Conservation (phyloP, 92 coral and sea anemone species). For the Siderastrea radians region DNA sequence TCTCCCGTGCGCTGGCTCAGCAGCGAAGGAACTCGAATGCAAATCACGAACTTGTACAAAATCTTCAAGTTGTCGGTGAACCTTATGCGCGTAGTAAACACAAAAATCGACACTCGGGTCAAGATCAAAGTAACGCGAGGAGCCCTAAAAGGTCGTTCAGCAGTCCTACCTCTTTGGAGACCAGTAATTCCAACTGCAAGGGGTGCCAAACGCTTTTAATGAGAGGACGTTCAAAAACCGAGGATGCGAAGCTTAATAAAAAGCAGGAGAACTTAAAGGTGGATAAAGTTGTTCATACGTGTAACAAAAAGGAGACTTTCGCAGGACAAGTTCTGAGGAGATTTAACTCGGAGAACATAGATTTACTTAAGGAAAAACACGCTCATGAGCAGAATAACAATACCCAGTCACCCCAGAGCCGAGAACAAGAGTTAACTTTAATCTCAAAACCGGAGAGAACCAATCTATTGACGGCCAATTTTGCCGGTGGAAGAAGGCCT, state of each 20-base stretch:
- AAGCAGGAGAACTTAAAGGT: not conserved
- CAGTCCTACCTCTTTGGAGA: not conserved
- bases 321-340: constrained; percentile 1
- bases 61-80: constrained; percentile 41
- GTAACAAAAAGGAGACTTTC: not conserved
- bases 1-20: constrained; percentile 6
- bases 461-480: not conserved
- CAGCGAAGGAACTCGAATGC: constrained; percentile 15
- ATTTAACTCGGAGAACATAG: not conserved
- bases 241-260: not conserved
- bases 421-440: not conserved
- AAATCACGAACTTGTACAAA: not conserved
- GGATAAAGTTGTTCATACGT: not conserved
- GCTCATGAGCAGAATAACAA: not conserved
- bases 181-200: constrained; percentile 17
- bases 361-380: not conserved
- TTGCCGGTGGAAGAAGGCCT: constrained; percentile 60
- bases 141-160: constrained; percentile 36
- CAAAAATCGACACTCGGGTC: not conserved
- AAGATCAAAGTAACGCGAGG: not conserved
- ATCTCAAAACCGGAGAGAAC: constrained; percentile 4
- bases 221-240: constrained; percentile 18
- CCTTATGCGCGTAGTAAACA: not conserved
- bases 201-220: constrained; percentile 20
- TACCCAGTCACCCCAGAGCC: not conserved